Evolutionary conservation across 2,113 vertebrate genomes (phyloP).

Genomic region (Syngnathus scovelli): DNA sequence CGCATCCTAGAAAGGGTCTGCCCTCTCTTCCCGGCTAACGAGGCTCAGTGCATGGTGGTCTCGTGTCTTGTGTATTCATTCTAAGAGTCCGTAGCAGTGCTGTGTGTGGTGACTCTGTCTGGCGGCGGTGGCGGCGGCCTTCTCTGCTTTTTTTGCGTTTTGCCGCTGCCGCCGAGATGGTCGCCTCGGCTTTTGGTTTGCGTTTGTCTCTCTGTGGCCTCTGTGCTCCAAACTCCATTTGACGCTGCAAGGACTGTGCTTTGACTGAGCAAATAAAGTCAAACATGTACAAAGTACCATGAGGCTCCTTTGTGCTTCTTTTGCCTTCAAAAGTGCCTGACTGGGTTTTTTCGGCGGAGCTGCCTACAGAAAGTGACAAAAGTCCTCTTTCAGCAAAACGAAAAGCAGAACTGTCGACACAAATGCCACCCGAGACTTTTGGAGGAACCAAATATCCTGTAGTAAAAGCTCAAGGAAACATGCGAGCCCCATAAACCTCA

Average conservation of each 20-base stretch:
- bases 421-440: not conserved
- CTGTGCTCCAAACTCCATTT: constrained; percentile 67
- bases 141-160: not conserved
- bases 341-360: not conserved
- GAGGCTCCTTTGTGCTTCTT: constrained; percentile 22
- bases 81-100: constrained; percentile 61
- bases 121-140: not conserved
- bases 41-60: constrained; percentile 68
- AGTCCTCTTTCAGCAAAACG: too few species aligned
- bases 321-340: not conserved
- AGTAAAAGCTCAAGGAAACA: too few species aligned
- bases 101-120: constrained; percentile 42
- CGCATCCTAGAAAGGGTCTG: constrained; percentile 38
- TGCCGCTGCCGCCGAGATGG: not conserved
- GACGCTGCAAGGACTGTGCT: constrained; percentile 67
- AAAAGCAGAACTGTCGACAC: too few species aligned
- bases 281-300: constrained; percentile 63
- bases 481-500: too few species aligned
- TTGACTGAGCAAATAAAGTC: constrained; percentile 73
- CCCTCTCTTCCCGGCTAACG: constrained; percentile 50
- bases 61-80: constrained; percentile 55
- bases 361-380: too few species aligned
- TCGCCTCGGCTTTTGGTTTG: not conserved
- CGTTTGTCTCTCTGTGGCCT: constrained; percentile 19
- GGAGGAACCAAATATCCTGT: not conserved